Evolutionary conservation across 2,113 vertebrate genomes (phyloP).

Genomic region (Malaclemys terrapin): DNA sequence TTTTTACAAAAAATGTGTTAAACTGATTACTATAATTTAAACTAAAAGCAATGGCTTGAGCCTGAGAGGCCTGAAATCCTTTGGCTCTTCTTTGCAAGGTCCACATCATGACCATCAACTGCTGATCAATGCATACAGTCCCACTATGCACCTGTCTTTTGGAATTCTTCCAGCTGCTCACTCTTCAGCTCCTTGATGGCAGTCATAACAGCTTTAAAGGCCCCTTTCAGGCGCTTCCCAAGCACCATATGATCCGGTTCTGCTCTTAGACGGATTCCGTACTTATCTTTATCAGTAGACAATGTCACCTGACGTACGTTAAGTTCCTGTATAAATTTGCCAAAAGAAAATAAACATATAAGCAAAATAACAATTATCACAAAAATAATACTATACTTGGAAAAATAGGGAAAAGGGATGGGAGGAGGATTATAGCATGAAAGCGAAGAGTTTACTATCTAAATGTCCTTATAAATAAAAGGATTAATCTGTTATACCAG

Average conservation of each 20-base stretch:
- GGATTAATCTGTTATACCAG: not conserved
- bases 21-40: not conserved
- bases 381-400: not conserved
- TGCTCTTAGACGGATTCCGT: constrained; percentile 90
- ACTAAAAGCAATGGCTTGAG: not conserved
- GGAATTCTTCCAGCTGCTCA: constrained; percentile 91
- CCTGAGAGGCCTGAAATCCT: not conserved
- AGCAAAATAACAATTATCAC: not conserved
- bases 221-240: constrained; percentile 94
- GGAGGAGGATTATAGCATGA: fast-evolving
- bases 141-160: constrained; percentile 84
- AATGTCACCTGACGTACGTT: constrained; percentile 93
- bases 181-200: constrained; percentile 92
- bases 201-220: constrained; percentile 89
- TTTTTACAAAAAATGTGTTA: not conserved
- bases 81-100: not conserved
- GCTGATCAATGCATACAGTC: not conserved
- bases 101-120: fast-evolving
- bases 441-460: fast-evolving
- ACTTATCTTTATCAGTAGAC: constrained; percentile 92
- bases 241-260: constrained; percentile 98
- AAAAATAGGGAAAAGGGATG: not conserved
- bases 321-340: constrained; percentile 84
- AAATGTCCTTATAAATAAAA: fast-evolving
- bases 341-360: not conserved